Base-by-base conservation (phyloP, 2,888 invertebrate species). In the Cheilosia pagana region DNA sequence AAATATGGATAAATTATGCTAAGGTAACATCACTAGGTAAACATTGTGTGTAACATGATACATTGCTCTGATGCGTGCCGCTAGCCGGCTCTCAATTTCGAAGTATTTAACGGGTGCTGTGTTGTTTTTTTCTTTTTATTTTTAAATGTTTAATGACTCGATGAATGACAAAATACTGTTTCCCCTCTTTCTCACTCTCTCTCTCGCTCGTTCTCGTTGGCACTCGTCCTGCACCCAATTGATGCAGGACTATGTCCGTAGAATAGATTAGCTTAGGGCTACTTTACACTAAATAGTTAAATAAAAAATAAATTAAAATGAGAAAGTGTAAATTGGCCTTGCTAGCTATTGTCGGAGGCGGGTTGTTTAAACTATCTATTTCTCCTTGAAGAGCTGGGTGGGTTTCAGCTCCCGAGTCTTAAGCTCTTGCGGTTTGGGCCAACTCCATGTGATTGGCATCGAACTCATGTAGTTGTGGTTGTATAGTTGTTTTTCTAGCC, bases 401-500 rank as follows among this genome's bases (percentile, higher is more conserved):
- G 92, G 91, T 88, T 89, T 88, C 88, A 91, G 88, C 78, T 89
- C 89, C 86, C 92, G 89, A 52, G 91, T 91, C 87, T 91, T 91
- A 39, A 92, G 25, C 87, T 88, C 89, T 87, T 90, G 90, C 89
- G 91, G 89, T 82, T 90, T 87, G 1, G 92, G 92, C 95, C 95
- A 95, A 10, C 91, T 90, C 95, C 95, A 95, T 6, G 93, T 93
- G 6, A 93, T 93, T 0, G 97, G 96, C 93, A 97, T 93, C 68
- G 96, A 94, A 87, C 94, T 93, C 90, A 96, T 95, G 90, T 97
- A 98, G 90, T 96, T 94, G 89, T 94, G 95, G 90, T 95, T 95
- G 92, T 96, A 97, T 92, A 96, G 94, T 90, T 96, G 95, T 72
- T 94, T 94, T 88, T 94, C 93, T 41, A 97, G 93, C 91, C 95